Conservation (phyloP, 2,113 vertebrate species). For the Phalacrocorax pelagicus region DNA sequence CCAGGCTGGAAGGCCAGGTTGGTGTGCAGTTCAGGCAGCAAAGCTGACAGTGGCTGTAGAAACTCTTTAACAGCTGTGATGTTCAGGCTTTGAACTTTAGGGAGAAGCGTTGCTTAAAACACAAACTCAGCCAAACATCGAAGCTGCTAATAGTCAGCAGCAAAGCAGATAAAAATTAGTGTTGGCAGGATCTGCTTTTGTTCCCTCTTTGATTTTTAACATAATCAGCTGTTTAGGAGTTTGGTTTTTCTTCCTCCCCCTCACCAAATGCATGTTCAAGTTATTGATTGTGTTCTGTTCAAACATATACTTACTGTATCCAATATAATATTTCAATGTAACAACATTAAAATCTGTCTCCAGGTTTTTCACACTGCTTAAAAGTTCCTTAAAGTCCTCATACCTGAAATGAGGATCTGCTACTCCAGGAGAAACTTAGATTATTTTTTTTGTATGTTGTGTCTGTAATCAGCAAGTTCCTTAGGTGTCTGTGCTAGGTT, state of each 20-base stretch:
- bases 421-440: not conserved
- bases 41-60: conserved; percentile 63
- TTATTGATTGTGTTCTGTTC: not conserved
- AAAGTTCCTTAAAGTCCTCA: not conserved
- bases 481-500: not conserved
- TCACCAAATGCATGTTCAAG: not conserved
- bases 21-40: conserved; percentile 28
- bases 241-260: not conserved
- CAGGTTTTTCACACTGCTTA: not conserved
- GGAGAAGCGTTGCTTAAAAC: not conserved
- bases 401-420: not conserved
- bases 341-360: not conserved
- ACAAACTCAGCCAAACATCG: not conserved
- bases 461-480: not conserved
- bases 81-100: conserved; percentile 45
- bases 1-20: conserved; percentile 26
- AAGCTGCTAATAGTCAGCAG: not conserved
- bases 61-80: conserved; percentile 54
- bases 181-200: conserved; percentile 1
- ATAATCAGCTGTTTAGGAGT: not conserved
- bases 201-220: not conserved
- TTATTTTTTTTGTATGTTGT: not conserved
- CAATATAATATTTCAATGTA: not conserved
- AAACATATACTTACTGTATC: not conserved
- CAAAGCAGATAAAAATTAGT: not conserved